Percentiles rank a stretch among this genome's conserved stretches.
Evolutionary conservation across 1,140 invertebrate genomes (phyloP).

Genomic region (Uloborus diversus): DNA sequence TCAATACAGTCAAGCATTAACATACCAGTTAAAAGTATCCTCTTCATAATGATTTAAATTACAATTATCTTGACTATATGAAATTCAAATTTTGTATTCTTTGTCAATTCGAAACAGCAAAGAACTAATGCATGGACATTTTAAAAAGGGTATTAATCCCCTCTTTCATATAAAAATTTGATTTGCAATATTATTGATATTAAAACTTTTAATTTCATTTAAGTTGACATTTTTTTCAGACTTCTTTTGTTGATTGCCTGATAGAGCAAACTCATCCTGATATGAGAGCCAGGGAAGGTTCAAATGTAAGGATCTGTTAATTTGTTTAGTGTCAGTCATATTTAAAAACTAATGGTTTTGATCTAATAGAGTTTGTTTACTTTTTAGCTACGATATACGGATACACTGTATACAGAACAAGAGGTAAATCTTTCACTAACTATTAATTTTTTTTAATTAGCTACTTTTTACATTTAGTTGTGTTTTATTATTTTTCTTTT

Average conservation of each 20-base stretch:
- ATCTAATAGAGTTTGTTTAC: neutral
- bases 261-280: constrained; percentile 97
- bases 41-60: neutral
- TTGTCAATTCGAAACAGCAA: no score
- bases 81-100: neutral
- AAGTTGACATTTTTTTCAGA: constrained; percentile 67
- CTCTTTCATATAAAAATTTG: neutral
- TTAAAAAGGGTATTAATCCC: no score
- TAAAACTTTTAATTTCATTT: neutral
- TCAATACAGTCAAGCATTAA: no score
- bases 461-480: neutral
- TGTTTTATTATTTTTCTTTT: neutral
- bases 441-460: no score
- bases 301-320: constrained; percentile 65
- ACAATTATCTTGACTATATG: no score
- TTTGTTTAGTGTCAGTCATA: neutral
- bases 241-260: constrained; percentile 96
- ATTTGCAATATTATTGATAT: neutral
- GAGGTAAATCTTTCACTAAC: constrained; percentile 70
- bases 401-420: constrained; percentile 97
- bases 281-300: constrained; percentile 71
- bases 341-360: no score
- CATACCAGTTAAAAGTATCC: no score
- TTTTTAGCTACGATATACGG: constrained; percentile 86
- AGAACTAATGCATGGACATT: no score